phyloP scores from a whole-genome alignment of 92 coral and sea anemone genomes.

The Chrysogorgia sp. region DNA sequence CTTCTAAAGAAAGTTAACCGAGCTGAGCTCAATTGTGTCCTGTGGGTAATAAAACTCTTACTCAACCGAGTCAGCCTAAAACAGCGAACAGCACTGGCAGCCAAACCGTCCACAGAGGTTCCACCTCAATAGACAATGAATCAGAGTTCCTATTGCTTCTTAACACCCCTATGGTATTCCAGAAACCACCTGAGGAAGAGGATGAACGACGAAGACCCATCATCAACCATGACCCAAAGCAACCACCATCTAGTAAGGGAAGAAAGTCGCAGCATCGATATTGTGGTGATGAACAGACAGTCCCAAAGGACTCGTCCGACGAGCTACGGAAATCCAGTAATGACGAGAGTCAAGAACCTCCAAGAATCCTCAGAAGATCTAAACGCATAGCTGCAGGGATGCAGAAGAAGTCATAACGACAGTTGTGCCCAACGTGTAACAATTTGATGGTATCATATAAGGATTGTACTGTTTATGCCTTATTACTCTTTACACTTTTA shows the following conservation, averaged over 20 bases:
- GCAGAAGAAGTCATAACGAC: constrained; percentile 2
- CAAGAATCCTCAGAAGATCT: constrained; percentile 42
- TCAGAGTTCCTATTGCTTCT: constrained; percentile 42
- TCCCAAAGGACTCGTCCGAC: too few species aligned
- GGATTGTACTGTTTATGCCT: neutral
- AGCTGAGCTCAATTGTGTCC: constrained; percentile 58
- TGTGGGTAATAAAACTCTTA: constrained; percentile 13
- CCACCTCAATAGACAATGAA: constrained; percentile 45
- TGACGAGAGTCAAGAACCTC: constrained; percentile 15
- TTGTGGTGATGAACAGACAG: too few species aligned
- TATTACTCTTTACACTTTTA: neutral
- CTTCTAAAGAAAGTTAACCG: constrained; percentile 54
- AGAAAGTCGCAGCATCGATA: too few species aligned
- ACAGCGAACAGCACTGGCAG: constrained; percentile 10
- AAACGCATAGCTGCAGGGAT: constrained; percentile 35
- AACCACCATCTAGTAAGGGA: neutral
- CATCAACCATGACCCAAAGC: neutral
- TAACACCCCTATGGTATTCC: constrained; percentile 9
- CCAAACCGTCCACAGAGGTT: constrained; percentile 32
- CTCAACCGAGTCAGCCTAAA: constrained; percentile 19
- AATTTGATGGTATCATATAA: neutral
- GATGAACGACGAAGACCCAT: neutral
- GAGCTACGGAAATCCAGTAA: neutral
- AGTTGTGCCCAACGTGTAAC: neutral
- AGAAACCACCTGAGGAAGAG: neutral